Conservation (phyloP, 92 coral and sea anemone genomes). For the Pocillopora meandrina region DNA sequence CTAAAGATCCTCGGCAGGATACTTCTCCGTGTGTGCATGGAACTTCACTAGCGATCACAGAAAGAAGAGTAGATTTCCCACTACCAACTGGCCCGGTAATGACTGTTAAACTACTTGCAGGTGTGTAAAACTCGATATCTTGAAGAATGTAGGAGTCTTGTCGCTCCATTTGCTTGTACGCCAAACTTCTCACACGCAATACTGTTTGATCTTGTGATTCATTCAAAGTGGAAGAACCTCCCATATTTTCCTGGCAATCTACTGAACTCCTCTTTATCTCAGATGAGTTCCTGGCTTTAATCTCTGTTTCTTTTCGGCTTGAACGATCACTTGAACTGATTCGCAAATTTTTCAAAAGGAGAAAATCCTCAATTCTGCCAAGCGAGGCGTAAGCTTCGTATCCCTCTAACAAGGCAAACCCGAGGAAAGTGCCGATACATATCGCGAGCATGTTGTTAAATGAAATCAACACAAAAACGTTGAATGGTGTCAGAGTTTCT, state of each 20-base stretch:
- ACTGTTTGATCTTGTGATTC: background rate
- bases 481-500: background rate
- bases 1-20: slow-evolving; percentile 1
- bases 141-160: background rate
- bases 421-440: background rate
- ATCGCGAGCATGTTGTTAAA: background rate
- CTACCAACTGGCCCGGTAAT: slow-evolving; percentile 10
- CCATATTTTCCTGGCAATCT: background rate
- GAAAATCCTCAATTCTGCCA: background rate
- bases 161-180: background rate
- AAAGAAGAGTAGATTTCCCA: slow-evolving; percentile 14
- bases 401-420: background rate
- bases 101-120: background rate
- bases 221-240: background rate
- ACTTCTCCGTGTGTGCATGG: background rate
- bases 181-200: background rate
- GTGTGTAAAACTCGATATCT: background rate
- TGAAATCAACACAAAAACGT: background rate
- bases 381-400: slow-evolving; percentile 6
- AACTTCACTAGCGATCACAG: background rate
- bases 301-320: background rate
- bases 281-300: background rate
- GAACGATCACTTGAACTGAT: background rate
- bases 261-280: background rate
- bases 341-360: background rate